Conservation (phyloP, 2,888 invertebrate species). For the Ferrisia virgata region DNA sequence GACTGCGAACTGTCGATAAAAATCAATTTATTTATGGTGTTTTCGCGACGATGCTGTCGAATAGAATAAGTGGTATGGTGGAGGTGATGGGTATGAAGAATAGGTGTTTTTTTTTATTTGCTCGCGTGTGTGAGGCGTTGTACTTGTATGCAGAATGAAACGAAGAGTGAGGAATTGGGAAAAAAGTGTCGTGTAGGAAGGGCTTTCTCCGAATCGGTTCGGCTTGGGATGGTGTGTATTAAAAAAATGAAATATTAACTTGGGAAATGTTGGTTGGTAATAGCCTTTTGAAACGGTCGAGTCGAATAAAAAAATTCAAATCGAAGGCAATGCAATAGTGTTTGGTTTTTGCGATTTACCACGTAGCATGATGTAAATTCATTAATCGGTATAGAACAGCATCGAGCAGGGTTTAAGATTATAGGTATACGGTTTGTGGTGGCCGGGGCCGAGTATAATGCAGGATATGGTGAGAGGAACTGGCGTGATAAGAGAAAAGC, state of each 20-base stretch:
- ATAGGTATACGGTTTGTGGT: too few relatives aligned
- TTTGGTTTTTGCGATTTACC: too few relatives aligned
- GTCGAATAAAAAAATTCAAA: not conserved
- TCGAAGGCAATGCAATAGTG: too few relatives aligned
- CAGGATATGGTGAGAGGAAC: not conserved
- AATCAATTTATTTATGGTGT: slow-evolving; percentile 7
- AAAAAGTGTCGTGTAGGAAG: not conserved
- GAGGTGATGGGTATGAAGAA: not conserved
- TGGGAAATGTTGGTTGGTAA: not conserved
- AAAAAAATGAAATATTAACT: slow-evolving; percentile 9
- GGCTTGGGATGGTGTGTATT: not conserved
- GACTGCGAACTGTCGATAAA: slow-evolving; percentile 9
- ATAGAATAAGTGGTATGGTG: not conserved
- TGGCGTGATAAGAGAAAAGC: not conserved
- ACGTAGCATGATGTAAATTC: slow-evolving; percentile 26
- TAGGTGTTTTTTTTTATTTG: not conserved
- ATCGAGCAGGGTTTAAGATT: not conserved
- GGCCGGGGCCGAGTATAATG: not conserved
- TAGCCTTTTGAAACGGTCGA: not conserved
- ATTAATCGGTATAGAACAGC: not conserved
- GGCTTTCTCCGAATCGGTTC: not conserved
- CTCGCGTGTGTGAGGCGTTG: not conserved
- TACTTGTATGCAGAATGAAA: not conserved
- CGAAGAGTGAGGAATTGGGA: not conserved
- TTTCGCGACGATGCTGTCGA: not conserved